These are phyloP conservation scores for Paraplagusia blochii DNA, from an alignment of 2,113 vertebrate genomes.

Conservation along the genomic window DNA sequence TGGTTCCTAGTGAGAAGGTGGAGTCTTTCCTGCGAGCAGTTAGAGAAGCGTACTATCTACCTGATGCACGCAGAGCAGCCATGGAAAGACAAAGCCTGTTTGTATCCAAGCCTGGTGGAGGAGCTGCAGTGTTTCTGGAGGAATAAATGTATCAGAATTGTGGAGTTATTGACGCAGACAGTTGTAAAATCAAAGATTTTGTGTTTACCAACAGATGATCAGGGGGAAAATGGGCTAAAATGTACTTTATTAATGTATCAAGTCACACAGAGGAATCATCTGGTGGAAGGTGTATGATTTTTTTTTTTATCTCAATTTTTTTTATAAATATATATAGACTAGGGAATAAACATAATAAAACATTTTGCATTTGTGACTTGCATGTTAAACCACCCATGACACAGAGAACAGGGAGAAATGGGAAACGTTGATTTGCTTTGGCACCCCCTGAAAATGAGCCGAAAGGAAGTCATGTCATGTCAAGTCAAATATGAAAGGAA, in stretches of 20 bases:
- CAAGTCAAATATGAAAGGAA: no score
- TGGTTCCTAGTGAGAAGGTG: conserved; percentile 85
- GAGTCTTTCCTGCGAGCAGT: conserved; percentile 83
- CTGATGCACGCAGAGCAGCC: conserved; percentile 56
- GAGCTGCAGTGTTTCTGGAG: conserved; percentile 85
- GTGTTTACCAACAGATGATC: background rate
- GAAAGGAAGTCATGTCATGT: no score
- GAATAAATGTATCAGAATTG: conserved; percentile 50
- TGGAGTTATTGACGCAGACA: background rate
- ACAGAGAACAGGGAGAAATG: no score
- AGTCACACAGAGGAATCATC: conserved; percentile 6
- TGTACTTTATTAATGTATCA: background rate
- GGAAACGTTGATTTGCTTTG: no score
- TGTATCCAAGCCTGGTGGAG: conserved; percentile 88
- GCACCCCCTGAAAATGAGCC: no score
- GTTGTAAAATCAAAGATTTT: background rate
- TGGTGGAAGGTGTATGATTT: background rate
- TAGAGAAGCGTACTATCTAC: conserved; percentile 81
- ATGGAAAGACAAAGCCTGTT: conserved; percentile 83
- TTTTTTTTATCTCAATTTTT: background rate
- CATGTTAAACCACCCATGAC: no score
- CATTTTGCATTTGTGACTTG: no score
- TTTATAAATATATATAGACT: conserved; percentile 4
- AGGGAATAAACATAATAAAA: no score
- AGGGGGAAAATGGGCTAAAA: conserved; percentile 8